Base-by-base conservation (phyloP, 2,888 invertebrate species). In the Ichneumon xanthorius region DNA sequence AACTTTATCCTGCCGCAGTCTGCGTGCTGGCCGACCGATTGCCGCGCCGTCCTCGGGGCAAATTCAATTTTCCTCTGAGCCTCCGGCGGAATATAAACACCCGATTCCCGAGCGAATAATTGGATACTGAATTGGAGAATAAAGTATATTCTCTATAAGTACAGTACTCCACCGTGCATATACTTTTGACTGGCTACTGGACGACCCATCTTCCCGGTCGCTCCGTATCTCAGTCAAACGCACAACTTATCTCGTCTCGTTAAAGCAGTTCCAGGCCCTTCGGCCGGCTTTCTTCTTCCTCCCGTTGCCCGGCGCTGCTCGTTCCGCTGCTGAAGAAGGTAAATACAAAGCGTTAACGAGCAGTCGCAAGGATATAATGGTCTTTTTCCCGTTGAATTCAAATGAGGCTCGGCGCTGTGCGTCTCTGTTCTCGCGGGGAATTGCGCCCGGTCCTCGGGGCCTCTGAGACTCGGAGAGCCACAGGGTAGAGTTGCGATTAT, bases 301-400 rank as follows among this genome's bases (percentile, higher is more conserved):
- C 82, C 75, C 77, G 82, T 77, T 75, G 84, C 48, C 70, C 68
- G 22, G 22, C 55, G 65, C 55, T 83, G 86, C 86, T 86, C 86
- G 77, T 63, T 77, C 80, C 48, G 72, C 77, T 78, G 63, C 86
- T 78, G 45, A 67, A 86, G 83, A 86, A 86, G 82, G 86, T 86
- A 86, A 86, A 86, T 83, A 86, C 86, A 86, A 86, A 86, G 86
- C 86, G 86, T 86, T 86, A 86, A 86, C 86, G 86, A 86, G 86
- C 86, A 85, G 85, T 85, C 85, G 82, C 85, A 83, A 50, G 77
- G 80, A 86, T 83, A 86, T 86, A 86, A 86, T 86, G 86, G 80
- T 82, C 75, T 71, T 82, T 86, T 79, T 81, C 71, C 37, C 58
- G 73, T 83, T 83, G 77, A 80, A 86, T 86, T 86, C 86, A 86